Evolutionary conservation across 2,113 vertebrate genomes (phyloP).

Genomic region (human): GRCh38 chr12:880001-880500

Average conservation of each 20-base stretch:
- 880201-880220: constrained; percentile 21
- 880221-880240: constrained; percentile 12
- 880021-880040: constrained; percentile 92
- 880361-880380: constrained; percentile 29
- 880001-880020: constrained; percentile 88
- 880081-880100: constrained; percentile 26
- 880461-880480: constrained; percentile 11
- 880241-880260: not conserved
- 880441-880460: constrained; percentile 12
- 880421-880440: not conserved
- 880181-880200: not conserved
- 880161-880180: constrained; percentile 39
- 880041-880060: constrained; percentile 75
- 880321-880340: not conserved
- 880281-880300: not conserved
- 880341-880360: not conserved
- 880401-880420: constrained; percentile 25
- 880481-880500: not conserved
- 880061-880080: constrained; percentile 38
- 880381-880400: not conserved
- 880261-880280: not conserved
- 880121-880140: constrained; percentile 31
- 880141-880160: constrained; percentile 22
- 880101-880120: constrained; percentile 15
- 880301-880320: not conserved